Conservation (phyloP, 2,797 vertebrate genomes). For the Paratrypauchen microcephalus region DNA sequence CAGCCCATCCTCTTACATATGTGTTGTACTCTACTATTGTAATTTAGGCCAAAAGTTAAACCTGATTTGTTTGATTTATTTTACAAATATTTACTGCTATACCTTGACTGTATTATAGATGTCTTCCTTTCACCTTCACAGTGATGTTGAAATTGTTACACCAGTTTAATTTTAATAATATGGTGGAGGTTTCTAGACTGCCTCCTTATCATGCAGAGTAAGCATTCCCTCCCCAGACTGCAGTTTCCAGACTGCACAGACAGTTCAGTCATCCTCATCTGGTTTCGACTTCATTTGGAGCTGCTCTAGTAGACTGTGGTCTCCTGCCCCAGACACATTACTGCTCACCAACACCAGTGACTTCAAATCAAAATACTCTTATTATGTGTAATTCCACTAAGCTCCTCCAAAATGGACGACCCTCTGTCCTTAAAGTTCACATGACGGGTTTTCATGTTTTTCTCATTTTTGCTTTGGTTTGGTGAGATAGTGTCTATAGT, state of each 20-base stretch:
- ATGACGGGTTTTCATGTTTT: too few relatives aligned
- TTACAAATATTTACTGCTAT: too few relatives aligned
- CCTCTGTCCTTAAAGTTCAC: background rate
- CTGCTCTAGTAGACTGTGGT: conserved; percentile 31
- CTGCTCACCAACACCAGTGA: conserved; percentile 24
- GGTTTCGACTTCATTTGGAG: conserved; percentile 31
- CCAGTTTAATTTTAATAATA: background rate
- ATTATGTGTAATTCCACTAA: conserved; percentile 21
- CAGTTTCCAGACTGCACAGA: conserved; percentile 18
- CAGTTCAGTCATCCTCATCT: conserved; percentile 34
- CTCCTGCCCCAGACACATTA: conserved; percentile 31
- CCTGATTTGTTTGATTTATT: background rate
- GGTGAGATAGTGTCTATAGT: too few relatives aligned
- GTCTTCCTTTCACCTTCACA: background rate
- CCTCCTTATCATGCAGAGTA: conserved; percentile 9
- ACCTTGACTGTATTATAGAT: background rate
- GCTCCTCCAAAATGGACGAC: conserved; percentile 10
- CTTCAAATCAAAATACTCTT: conserved; percentile 40
- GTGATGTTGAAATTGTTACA: background rate
- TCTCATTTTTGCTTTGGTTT: too few relatives aligned
- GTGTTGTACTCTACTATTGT: too few relatives aligned
- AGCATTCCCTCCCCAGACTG: conserved; percentile 10
- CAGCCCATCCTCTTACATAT: too few relatives aligned
- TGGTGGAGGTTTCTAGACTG: background rate
- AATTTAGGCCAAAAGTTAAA: background rate